Evolutionary conservation across 2,888 invertebrate species (phyloP), one percentile per base, ranked within the genome.

Genomic region (Pachliopta kotzebuea): DNA sequence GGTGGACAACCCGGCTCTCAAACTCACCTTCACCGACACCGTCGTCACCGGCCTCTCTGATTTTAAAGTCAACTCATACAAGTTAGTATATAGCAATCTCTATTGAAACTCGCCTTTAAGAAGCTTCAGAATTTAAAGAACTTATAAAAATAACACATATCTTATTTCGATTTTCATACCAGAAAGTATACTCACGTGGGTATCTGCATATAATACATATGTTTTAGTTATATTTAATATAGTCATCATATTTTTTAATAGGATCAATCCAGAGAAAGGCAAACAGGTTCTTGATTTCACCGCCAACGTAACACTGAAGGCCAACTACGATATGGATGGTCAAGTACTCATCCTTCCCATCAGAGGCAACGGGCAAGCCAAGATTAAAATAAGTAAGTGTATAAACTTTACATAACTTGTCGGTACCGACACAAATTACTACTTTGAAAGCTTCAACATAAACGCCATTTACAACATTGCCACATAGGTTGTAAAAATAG

Each of bases 381-480:
- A 83, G 73, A 92, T 93, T 61, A 90, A 88, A 69, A 88, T 93
- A 56, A 91, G 93, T 93, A 72, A 91, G 92, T 90, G 65, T n/a
- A n/a, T 45, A 18, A 8, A 37, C 11, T 37, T 14, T 37, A 37
- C 37, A 37, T 37, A 37, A 37, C 37, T 14, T 14, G 14, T 3
- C 9, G 11, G 37, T 37, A 11, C 14, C 14, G 37, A 37, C 11
- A 4, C 9, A 37, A 14, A 37, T 26, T 26, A 37, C 37, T 2
- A 14, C 11, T 4, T 37, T 14, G 37, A 11, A 37, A 14, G 14
- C 11, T 14, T 3, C 4, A 3, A 37, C 4, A 11, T 11, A 37
- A 31, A 37, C 4, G 14, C 14, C 14, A 37, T 37, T 37, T 11
- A 37, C 14, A 17, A 37, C 14, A 37, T 37, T 37, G 37, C 14